These are phyloP conservation scores for Darevskia mixta DNA, from an alignment of 2,797 vertebrate species.

Conservation along the genomic window DNA sequence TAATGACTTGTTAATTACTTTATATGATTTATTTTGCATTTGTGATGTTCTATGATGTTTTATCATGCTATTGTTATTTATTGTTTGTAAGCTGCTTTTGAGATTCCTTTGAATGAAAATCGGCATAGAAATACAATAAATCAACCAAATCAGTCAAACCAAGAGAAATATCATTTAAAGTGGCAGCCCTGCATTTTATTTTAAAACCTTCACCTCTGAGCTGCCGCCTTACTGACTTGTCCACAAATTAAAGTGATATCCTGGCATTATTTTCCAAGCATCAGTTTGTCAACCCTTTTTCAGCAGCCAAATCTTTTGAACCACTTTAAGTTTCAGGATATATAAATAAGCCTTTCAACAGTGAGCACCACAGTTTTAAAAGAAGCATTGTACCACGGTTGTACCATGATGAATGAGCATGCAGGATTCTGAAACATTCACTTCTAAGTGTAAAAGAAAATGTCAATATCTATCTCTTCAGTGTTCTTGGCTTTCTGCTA, in stretches of 20 bases:
- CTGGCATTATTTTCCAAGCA: not conserved
- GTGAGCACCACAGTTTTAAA: not conserved
- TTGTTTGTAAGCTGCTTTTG: too few relatives aligned
- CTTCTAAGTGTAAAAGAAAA: not conserved
- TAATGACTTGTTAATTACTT: too few relatives aligned
- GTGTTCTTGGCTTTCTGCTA: not conserved
- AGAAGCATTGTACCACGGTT: not conserved
- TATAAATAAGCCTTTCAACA: slow-evolving; percentile 19
- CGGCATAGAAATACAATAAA: too few relatives aligned
- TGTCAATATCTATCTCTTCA: not conserved
- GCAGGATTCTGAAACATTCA: slow-evolving; percentile 7
- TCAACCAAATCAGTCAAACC: too few relatives aligned
- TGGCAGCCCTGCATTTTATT: too few relatives aligned
- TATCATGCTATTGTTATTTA: too few relatives aligned
- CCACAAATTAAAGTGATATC: not conserved
- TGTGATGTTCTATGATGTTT: too few relatives aligned
- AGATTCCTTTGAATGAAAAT: too few relatives aligned
- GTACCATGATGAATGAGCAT: not conserved
- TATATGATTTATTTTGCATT: too few relatives aligned
- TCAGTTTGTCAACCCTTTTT: not conserved
- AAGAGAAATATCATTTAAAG: too few relatives aligned
- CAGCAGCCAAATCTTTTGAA: not conserved
- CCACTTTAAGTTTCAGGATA: not conserved
- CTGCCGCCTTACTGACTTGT: too few relatives aligned
- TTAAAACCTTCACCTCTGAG: too few relatives aligned